Conservation (phyloP, 2,888 invertebrate species). For the Corythucha ciliata region DNA sequence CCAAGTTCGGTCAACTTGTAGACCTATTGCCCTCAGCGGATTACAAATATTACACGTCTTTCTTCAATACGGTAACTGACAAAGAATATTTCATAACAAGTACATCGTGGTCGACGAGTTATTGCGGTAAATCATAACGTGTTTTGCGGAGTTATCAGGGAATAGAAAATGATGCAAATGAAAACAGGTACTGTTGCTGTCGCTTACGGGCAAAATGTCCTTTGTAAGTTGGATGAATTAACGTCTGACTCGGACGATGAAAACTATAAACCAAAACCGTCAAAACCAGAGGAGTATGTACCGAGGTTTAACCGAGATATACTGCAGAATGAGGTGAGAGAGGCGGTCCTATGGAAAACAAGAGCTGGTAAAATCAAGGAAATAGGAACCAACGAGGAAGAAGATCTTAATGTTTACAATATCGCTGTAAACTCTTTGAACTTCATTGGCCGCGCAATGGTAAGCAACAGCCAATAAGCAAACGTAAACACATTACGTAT, state of each 20-base stretch:
- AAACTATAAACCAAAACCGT: slow-evolving; percentile 22
- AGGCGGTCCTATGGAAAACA: slow-evolving; percentile 17
- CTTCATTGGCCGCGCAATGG: slow-evolving; percentile 11
- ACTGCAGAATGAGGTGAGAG: slow-evolving; percentile 12
- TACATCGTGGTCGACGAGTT: slow-evolving; percentile 39
- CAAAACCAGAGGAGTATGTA: slow-evolving; percentile 8
- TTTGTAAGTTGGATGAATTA: slow-evolving; percentile 24
- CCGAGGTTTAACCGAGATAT: slow-evolving; percentile 13
- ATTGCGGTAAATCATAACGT: slow-evolving; percentile 31
- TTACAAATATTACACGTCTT: slow-evolving; percentile 37
- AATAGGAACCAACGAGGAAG: slow-evolving; percentile 14
- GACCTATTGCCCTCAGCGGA: slow-evolving; percentile 7
- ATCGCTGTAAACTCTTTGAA: slow-evolving; percentile 2
- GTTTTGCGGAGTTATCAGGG: no score
- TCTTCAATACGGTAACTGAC: slow-evolving; percentile 37
- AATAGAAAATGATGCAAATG: background rate
- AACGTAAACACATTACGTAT: background rate
- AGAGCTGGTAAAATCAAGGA: slow-evolving; percentile 7
- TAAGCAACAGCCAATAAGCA: background rate
- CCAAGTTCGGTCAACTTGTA: slow-evolving; percentile 17
- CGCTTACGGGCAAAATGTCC: slow-evolving; percentile 30
- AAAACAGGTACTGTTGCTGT: slow-evolving; percentile 32
- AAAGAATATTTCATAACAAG: slow-evolving; percentile 38
- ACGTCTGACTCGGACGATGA: slow-evolving; percentile 30
- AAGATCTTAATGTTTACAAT: slow-evolving; percentile 10